Percentiles rank a stretch among this genome's conserved stretches.
These are phyloP conservation scores for Hylomyscus alleni DNA, from an alignment of 2,797 vertebrate species.

Conservation along the genomic window DNA sequence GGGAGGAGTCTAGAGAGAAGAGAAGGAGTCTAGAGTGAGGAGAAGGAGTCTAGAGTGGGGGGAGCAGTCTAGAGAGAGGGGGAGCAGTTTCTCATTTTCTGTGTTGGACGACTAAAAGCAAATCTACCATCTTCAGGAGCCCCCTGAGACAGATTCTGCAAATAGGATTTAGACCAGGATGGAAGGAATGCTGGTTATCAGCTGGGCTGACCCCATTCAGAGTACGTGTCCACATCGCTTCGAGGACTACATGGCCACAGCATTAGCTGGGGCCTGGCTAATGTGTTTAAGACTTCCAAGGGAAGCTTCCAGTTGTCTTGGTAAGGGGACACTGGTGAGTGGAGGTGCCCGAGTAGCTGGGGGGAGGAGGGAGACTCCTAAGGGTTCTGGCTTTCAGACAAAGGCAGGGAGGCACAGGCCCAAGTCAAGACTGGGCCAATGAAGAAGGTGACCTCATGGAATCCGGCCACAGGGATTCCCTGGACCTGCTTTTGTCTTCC, in stretches of 20 bases:
- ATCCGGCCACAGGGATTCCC: background rate
- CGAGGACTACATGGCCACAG: background rate
- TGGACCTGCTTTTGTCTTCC: background rate
- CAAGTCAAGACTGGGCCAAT: background rate
- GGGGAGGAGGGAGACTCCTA: background rate
- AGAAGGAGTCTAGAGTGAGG: background rate
- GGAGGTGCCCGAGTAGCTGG: background rate
- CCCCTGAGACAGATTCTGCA: background rate
- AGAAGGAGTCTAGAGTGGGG: background rate
- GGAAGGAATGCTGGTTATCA: background rate
- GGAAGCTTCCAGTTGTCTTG: background rate
- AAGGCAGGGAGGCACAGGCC: slow-evolving; percentile 25
- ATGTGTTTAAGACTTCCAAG: background rate
- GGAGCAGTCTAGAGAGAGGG: too few relatives aligned
- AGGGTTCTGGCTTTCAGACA: slow-evolving; percentile 27
- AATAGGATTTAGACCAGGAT: background rate
- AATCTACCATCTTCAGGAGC: background rate
- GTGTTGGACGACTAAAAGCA: background rate
- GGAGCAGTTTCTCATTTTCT: background rate
- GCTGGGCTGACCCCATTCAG: background rate
- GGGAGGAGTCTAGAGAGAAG: too few relatives aligned
- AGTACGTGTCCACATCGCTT: background rate
- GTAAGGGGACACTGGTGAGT: background rate
- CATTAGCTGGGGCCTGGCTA: background rate
- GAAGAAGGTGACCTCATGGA: background rate